Conservation (phyloP, 2,888 invertebrate species). For the Agriopis leucophaearia region DNA sequence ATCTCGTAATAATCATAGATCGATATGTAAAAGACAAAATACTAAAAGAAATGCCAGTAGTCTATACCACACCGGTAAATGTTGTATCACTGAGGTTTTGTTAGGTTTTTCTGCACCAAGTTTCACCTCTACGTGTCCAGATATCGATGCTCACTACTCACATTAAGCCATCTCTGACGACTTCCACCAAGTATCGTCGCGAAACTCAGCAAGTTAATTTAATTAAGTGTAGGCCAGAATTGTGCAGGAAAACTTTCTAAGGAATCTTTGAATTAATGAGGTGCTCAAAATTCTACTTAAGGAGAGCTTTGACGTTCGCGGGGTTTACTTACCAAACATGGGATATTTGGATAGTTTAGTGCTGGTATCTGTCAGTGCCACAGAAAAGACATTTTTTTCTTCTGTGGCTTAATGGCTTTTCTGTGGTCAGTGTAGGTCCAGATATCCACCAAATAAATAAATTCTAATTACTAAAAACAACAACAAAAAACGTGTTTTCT, state of each 20-base stretch:
- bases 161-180: constrained; percentile 25
- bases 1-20: too few relatives aligned
- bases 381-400: too few relatives aligned
- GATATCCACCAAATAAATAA: too few relatives aligned
- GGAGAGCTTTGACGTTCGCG: constrained; percentile 52
- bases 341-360: neutral
- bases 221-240: constrained; percentile 55
- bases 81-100: too few relatives aligned
- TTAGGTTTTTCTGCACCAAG: neutral
- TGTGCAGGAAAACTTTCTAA: constrained; percentile 56
- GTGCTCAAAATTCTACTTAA: constrained; percentile 57
- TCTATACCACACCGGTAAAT: too few relatives aligned
- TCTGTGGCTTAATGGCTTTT: too few relatives aligned
- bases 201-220: constrained; percentile 55
- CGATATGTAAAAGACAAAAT: too few relatives aligned
- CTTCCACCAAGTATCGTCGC: constrained; percentile 35
- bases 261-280: constrained; percentile 66
- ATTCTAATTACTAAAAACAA: too few relatives aligned
- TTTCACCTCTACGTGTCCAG: neutral
- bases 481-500: too few relatives aligned
- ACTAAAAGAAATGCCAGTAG: too few relatives aligned
- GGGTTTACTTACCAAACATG: neutral
- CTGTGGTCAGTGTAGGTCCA: too few relatives aligned
- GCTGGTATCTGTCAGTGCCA: too few relatives aligned
- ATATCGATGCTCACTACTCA: constrained; percentile 13